phyloP scores from a whole-genome alignment of 2,888 invertebrate species.

The Hylaea fasciaria region DNA sequence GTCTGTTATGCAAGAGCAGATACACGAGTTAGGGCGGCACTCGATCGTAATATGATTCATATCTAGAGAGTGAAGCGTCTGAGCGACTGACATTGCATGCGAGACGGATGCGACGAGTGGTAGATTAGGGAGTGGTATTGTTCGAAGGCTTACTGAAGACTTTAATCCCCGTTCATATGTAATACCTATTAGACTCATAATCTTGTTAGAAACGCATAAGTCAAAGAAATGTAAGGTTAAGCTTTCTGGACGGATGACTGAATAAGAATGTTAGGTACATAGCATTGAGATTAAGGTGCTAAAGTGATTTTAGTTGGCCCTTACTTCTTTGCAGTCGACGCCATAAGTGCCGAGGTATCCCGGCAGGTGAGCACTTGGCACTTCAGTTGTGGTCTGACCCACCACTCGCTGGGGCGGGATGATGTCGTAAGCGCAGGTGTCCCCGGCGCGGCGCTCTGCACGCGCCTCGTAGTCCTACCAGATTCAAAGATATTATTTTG shows the following conservation, averaged over 20 bases:
- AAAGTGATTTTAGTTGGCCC: neutral
- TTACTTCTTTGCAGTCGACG: constrained; percentile 75
- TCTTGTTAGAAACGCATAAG: no score
- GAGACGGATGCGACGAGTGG: no score
- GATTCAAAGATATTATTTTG: neutral
- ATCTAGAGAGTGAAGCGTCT: no score
- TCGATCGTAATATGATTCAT: neutral
- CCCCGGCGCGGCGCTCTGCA: constrained; percentile 61
- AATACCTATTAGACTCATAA: no score
- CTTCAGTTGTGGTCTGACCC: constrained; percentile 37
- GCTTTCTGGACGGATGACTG: no score
- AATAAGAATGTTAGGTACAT: no score
- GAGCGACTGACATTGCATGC: no score
- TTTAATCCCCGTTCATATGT: no score
- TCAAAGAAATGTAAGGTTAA: no score
- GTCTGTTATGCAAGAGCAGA: constrained; percentile 48
- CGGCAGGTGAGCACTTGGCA: constrained; percentile 47
- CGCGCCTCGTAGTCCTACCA: constrained; percentile 63
- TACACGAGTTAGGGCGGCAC: neutral
- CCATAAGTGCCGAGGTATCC: constrained; percentile 73
- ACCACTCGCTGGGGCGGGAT: constrained; percentile 53
- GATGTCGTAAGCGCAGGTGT: constrained; percentile 70
- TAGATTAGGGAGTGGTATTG: no score
- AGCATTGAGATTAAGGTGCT: no score
- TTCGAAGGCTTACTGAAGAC: no score